A percentile compares a stretch with the other conserved stretches of the same genome.
Evolutionary conservation across 2,888 invertebrate genomes (phyloP).

Genomic region (Nezara viridula): DNA sequence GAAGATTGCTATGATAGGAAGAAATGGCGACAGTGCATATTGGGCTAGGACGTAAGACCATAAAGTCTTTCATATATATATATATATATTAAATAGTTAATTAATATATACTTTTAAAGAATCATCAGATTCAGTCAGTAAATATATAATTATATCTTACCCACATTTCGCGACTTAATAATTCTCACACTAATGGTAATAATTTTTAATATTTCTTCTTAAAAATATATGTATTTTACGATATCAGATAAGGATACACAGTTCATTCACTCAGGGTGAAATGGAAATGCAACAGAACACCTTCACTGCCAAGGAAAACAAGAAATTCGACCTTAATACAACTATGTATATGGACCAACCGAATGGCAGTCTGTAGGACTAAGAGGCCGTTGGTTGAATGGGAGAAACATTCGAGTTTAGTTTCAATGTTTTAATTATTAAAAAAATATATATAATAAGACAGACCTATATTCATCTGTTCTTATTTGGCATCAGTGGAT

Average conservation of each 20-base stretch:
- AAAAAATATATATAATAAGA: neutral
- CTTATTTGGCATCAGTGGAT: neutral
- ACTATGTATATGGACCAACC: constrained; percentile 7
- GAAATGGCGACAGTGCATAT: too few relatives aligned
- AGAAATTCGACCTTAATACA: neutral
- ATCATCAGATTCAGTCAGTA: too few relatives aligned
- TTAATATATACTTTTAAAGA: too few relatives aligned
- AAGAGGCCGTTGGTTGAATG: neutral
- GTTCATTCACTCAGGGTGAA: constrained; percentile 28
- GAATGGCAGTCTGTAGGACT: too few relatives aligned
- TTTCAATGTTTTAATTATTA: neutral
- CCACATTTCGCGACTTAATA: too few relatives aligned
- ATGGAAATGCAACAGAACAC: constrained; percentile 6
- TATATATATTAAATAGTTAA: too few relatives aligned
- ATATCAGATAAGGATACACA: neutral
- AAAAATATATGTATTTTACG: neutral
- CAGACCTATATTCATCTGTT: neutral
- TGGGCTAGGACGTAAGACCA: too few relatives aligned
- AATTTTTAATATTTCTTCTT: too few relatives aligned
- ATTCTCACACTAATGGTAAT: too few relatives aligned
- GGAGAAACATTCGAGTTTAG: neutral
- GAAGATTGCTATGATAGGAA: too few relatives aligned
- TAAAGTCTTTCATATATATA: too few relatives aligned
- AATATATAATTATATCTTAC: too few relatives aligned
- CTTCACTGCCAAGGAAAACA: constrained; percentile 29